Percentiles rank a stretch among this genome's conserved stretches.
Evolutionary conservation across 2,113 vertebrate genomes (phyloP).

Genomic region (Pleuronectes platessa): DNA sequence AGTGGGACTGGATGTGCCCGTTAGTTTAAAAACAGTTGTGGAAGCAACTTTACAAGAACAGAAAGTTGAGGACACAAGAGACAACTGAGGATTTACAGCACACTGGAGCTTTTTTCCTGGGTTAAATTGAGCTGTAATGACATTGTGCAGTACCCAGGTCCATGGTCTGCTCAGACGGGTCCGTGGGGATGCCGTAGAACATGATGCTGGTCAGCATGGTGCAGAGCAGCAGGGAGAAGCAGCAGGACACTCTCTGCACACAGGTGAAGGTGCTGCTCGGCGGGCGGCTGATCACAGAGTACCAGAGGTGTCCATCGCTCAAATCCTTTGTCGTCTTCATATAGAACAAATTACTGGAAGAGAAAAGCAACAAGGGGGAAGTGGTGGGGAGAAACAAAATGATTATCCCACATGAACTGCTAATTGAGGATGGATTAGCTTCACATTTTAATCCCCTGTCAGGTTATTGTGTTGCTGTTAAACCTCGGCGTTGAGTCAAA

Average conservation of each 20-base stretch:
- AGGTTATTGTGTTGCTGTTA: not conserved
- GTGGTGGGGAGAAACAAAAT: not conserved
- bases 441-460: not conserved
- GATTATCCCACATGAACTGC: not conserved
- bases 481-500: not conserved
- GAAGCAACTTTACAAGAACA: not conserved
- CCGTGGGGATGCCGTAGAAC: constrained; percentile 92
- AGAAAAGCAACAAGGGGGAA: not conserved
- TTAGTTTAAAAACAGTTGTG: too few species aligned
- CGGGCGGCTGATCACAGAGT: constrained; percentile 87
- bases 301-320: constrained; percentile 92
- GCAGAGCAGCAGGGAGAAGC: constrained; percentile 92
- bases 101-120: not conserved
- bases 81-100: too few species aligned
- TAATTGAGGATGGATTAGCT: not conserved
- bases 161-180: constrained; percentile 93
- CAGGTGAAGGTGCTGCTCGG: constrained; percentile 88
- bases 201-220: constrained; percentile 96
- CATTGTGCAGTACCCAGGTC: constrained; percentile 85
- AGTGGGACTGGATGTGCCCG: not conserved
- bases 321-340: constrained; percentile 89
- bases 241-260: constrained; percentile 92
- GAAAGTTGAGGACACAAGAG: too few species aligned
- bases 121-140: too few species aligned
- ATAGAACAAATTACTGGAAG: constrained; percentile 89